Evolutionary conservation across 2,888 invertebrate genomes (phyloP).

Genomic region (Leptopilina myrica): DNA sequence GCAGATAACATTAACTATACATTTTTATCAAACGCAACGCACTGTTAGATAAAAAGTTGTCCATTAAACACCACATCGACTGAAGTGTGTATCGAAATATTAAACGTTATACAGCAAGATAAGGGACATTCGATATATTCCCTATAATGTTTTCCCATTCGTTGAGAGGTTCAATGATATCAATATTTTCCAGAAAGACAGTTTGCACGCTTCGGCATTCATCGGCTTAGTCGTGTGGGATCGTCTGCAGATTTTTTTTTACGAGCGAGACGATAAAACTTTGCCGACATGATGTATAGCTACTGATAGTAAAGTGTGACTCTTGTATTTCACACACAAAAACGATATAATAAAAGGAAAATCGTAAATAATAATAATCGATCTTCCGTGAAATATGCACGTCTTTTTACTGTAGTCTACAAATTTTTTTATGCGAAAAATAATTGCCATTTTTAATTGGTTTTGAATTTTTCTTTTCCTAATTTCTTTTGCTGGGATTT

Average conservation of each 20-base stretch:
- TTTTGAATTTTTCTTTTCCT: too few relatives aligned
- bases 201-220: conserved; percentile 23
- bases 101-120: background rate
- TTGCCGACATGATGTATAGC: conserved; percentile 21
- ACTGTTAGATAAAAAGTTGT: too few relatives aligned
- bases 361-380: background rate
- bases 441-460: too few relatives aligned
- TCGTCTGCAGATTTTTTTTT: conserved; percentile 24
- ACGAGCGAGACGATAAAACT: conserved; percentile 35
- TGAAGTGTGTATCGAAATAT: too few relatives aligned
- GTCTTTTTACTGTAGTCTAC: background rate
- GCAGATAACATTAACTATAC: too few relatives aligned
- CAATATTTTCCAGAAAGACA: conserved; percentile 20
- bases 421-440: too few relatives aligned
- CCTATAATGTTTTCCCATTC: background rate
- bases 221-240: conserved; percentile 8
- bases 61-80: too few relatives aligned
- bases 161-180: conserved; percentile 23
- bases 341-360: background rate
- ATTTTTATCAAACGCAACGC: too few relatives aligned
- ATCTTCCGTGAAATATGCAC: background rate
- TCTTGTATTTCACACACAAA: background rate
- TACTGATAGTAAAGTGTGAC: background rate
- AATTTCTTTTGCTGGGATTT: too few relatives aligned
- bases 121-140: background rate